Base-by-base conservation (phyloP, 2,113 vertebrate genomes). In the Lynx canadensis region DNA sequence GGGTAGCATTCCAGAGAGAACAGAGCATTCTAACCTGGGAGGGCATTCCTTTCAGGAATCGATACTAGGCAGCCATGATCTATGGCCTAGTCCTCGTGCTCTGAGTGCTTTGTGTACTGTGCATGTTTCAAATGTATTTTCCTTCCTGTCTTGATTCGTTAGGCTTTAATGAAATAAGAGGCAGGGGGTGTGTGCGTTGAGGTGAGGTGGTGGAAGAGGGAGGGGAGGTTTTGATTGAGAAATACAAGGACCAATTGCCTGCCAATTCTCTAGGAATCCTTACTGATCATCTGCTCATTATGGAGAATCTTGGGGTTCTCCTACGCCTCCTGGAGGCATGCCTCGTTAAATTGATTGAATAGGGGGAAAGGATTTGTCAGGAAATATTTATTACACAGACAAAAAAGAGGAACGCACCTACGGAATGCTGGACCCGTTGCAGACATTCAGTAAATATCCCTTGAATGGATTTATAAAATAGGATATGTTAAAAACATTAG, bases 171-270 rank as follows among this genome's bases (percentile, higher is more conserved):
- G 80, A 52, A 73, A 16, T n/a, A n/a, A 71, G 41, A 45, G 27
- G 38, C 3, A 21, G 23, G 9, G 7, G 14, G 5, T 6, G 0
- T 7, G 11, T 18, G 48, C 7, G 3, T 18, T 38, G 29, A 41
- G 19, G 4, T n/a, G 68, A 41, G 19, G 4, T n/a, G 68, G 50
- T 55, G 31, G 6, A 15, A 36, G 7, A 25, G 19, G 45, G 45
- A 41, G 23, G 38, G 36, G 10, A 12, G 1, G 48, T 10, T 41
- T 57, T 27, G 65, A 60, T 7, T 6, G 21, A 55, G 33, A 66
- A 80, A 73, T 71, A 16, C 0, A 3, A 31, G 31, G 55, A 16
- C 57, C 45, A 18, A 8, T 19, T 14, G 7, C 41, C 79, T 33
- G 50, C 25, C 38, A 14, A 0, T 71, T 68, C 38, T 66, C 50